phyloP scores from a whole-genome alignment of 2,888 invertebrate species.

The Anarsia innoxiella region DNA sequence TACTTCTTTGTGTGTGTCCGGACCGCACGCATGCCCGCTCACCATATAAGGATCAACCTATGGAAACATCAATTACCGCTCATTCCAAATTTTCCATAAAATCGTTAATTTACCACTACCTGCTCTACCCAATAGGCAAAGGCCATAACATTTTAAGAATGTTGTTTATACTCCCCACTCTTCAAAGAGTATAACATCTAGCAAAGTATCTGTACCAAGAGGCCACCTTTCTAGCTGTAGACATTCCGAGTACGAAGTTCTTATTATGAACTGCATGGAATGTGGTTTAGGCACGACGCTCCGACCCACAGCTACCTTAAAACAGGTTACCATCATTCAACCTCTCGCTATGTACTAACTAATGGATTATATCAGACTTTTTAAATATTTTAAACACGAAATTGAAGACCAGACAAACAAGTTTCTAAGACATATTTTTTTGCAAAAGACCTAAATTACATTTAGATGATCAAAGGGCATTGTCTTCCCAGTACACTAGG shows the following conservation, averaged over 20 bases:
- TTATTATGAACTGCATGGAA: conserved; percentile 37
- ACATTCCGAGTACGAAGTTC: conserved; percentile 32
- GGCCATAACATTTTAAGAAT: no score
- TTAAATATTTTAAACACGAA: conserved; percentile 19
- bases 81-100: not conserved
- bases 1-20: conserved; percentile 41
- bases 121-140: no score
- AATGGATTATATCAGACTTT: conserved; percentile 25
- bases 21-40: conserved; percentile 37
- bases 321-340: conserved; percentile 44
- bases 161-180: no score
- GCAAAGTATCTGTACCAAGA: conserved; percentile 14
- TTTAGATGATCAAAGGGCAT: no score
- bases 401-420: no score
- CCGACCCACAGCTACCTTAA: conserved; percentile 34
- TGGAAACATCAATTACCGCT: not conserved
- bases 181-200: conserved; percentile 2
- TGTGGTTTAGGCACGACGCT: conserved; percentile 37
- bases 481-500: conserved; percentile 45
- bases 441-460: no score
- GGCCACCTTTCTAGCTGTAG: conserved; percentile 19
- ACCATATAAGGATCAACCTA: conserved; percentile 25
- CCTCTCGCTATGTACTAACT: conserved; percentile 29
- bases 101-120: not conserved
- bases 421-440: no score